These are phyloP conservation scores for Oreohelix idahoensis DNA, from an alignment of 1,140 invertebrate species.

Conservation along the genomic window DNA sequence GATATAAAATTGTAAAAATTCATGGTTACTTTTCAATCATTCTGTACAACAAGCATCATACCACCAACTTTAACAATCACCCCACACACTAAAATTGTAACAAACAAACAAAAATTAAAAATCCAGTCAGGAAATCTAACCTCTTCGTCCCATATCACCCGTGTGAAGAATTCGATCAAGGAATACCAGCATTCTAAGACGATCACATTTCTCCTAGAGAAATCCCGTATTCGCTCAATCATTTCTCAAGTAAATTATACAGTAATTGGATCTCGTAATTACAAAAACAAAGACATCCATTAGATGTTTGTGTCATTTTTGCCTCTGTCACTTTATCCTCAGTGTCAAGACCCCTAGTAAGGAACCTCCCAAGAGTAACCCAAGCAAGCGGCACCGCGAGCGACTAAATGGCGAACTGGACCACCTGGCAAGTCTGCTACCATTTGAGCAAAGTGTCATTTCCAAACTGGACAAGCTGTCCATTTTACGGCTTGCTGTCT, in stretches of 20 bases:
- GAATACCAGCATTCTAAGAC: background rate
- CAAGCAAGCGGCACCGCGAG: slow-evolving; percentile 97
- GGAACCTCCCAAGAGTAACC: slow-evolving; percentile 98
- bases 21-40: no score
- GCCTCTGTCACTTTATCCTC: slow-evolving; percentile 53
- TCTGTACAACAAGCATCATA: no score
- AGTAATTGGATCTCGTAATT: no score
- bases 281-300: no score
- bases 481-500: slow-evolving; percentile 96
- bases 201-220: background rate
- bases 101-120: no score
- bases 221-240: no score
- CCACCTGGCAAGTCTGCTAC: slow-evolving; percentile 95
- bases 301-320: background rate
- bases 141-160: no score
- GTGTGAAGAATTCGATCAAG: background rate
- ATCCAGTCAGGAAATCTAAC: no score
- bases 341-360: slow-evolving; percentile 95
- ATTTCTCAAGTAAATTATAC: no score
- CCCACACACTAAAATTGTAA: no score
- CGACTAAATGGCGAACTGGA: slow-evolving; percentile 97
- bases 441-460: slow-evolving; percentile 98
- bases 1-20: no score
- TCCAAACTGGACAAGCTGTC: slow-evolving; percentile 98
- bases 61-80: no score